Percentiles rank a stretch among this genome's conserved stretches.
Evolutionary conservation across 2,113 vertebrate species (phyloP).

Genomic region (Polyodon spathula): DNA sequence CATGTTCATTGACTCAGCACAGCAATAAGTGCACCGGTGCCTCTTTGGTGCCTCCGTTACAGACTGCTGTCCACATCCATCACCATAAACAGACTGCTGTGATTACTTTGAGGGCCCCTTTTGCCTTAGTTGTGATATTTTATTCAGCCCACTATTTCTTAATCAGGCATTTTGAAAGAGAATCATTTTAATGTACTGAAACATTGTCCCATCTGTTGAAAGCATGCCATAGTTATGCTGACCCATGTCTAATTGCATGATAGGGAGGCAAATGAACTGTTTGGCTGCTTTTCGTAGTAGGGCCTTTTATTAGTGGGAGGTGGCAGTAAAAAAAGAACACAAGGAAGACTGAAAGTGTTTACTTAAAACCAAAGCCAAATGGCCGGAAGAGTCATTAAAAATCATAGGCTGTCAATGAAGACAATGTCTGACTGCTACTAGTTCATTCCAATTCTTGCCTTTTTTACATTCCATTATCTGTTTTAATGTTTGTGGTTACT

Average conservation of each 20-base stretch:
- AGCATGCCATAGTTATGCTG: constrained; percentile 50
- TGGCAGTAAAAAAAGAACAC: constrained; percentile 56
- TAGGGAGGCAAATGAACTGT: constrained; percentile 60
- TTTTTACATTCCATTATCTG: constrained; percentile 4
- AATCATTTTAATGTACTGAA: constrained; percentile 44
- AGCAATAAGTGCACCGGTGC: constrained; percentile 28
- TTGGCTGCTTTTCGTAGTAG: constrained; percentile 59
- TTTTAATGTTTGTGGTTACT: neutral
- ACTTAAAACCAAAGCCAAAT: constrained; percentile 62
- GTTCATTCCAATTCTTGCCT: constrained; percentile 37
- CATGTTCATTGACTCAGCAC: constrained; percentile 28
- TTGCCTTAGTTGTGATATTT: constrained; percentile 40
- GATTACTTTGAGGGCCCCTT: constrained; percentile 33
- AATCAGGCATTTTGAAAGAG: constrained; percentile 47
- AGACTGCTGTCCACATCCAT: constrained; percentile 38
- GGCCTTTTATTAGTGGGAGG: constrained; percentile 53
- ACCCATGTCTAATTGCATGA: constrained; percentile 53
- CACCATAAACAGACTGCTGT: constrained; percentile 40
- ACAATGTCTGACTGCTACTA: constrained; percentile 61
- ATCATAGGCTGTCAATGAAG: constrained; percentile 57
- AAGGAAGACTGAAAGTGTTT: constrained; percentile 59
- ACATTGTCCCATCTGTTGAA: constrained; percentile 49
- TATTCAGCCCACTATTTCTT: constrained; percentile 44
- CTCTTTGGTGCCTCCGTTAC: constrained; percentile 35
- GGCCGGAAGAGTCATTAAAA: constrained; percentile 53